A percentile compares a stretch with the other conserved stretches of the same genome.
Conservation (phyloP, 2,888 invertebrate genomes). For the Stratiomys singularior region DNA sequence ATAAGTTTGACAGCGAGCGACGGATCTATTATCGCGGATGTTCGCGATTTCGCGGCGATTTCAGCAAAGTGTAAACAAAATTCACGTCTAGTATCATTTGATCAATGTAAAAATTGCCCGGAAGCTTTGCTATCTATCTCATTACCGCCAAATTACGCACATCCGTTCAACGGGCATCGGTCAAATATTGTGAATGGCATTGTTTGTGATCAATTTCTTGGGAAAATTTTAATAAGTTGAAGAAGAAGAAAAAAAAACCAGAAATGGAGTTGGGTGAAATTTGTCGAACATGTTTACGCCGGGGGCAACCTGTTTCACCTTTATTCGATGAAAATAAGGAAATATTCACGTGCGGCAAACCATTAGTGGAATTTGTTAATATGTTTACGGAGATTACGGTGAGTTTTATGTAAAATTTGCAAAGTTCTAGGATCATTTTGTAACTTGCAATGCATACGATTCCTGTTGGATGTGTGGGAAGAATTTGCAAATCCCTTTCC, state of each 20-base stretch:
- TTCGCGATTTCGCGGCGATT: constrained; percentile 10
- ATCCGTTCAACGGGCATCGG: neutral
- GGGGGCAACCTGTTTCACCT: constrained; percentile 12
- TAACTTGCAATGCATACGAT: no score
- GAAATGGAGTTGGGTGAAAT: constrained; percentile 10
- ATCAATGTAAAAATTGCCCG: neutral
- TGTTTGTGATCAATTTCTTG: no score
- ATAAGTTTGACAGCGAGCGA: constrained; percentile 10
- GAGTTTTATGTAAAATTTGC: no score
- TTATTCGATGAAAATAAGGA: constrained; percentile 29
- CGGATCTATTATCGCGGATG: neutral
- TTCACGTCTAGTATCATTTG: no score
- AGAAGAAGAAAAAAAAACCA: neutral
- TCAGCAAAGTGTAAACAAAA: constrained; percentile 29
- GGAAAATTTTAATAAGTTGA: neutral
- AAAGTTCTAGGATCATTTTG: neutral
- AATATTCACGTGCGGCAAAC: neutral
- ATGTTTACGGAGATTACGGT: constrained; percentile 42
- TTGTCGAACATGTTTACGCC: constrained; percentile 32
- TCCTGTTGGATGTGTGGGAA: constrained; percentile 6
- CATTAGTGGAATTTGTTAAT: constrained; percentile 26
- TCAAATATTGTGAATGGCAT: neutral
- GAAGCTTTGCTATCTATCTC: neutral
- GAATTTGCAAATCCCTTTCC: neutral
- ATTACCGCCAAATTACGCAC: constrained; percentile 1